Evolutionary conservation across 1,140 invertebrate genomes (phyloP), one percentile per base, ranked within the genome.

Genomic region (Drosophila paulistorum): DNA sequence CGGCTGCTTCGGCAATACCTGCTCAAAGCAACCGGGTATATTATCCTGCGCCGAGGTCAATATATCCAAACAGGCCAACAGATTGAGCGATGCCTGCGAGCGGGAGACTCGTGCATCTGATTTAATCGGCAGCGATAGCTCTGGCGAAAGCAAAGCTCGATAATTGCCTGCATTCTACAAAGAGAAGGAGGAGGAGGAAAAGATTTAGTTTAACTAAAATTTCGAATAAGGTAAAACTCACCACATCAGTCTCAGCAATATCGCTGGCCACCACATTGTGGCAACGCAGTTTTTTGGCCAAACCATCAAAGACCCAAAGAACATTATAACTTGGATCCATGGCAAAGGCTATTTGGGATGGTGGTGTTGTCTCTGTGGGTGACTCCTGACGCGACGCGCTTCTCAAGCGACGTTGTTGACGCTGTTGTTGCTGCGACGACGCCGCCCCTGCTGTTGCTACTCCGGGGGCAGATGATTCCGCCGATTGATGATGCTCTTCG

Each of bases 251-350:
- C 11, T 79, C 76, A 13, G 84, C 77, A 17, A 93, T 91, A 87
- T 96, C 96, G 20, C 95, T 94, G 1, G 95, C 95, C 57, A 98
- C 94, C 1, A 97, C 95, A 92, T 98, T 98, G 90, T 96, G 97
- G 71, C 96, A 96, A 55, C 94, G 94, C 74, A 98, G 94, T 79
- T 96, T 95, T 62, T 95, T 94, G 71, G 93, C 95, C 10, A 93
- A 90, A 0, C 95, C 94, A 92, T 96, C 95, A 80, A 96, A 97
- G 62, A 96, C 96, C 96, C 96, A 97, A 3, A 98, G 93, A 5
- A 97, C 95, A 91, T 97, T 96, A 84, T 97, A 97, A 13, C 96
- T 92, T n/a, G 97, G 97, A 94, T 99, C 98, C 68, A 99, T 78
- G 60, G 91, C 89, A 55, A 92, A 92, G 39, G 91, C 83, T 9